phyloP scores from a whole-genome alignment of 2,113 vertebrate species.

The Paratilapia polleni region DNA sequence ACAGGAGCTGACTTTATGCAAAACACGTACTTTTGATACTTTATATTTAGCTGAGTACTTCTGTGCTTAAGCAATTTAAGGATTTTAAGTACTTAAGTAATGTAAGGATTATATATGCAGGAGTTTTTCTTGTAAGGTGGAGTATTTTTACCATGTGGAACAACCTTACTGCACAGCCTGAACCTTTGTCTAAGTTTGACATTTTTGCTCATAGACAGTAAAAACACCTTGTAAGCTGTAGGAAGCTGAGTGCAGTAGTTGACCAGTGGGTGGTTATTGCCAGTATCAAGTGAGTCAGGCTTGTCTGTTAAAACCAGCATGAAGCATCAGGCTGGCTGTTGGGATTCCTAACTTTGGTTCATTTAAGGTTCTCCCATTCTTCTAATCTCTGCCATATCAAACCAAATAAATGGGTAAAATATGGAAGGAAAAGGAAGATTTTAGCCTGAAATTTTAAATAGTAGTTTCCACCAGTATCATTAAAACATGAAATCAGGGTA shows the following conservation, averaged over 20 bases:
- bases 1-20: background rate
- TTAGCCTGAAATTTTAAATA: background rate
- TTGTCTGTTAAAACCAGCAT: conserved; percentile 6
- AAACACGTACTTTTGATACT: background rate
- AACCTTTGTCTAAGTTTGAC: background rate
- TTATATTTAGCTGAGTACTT: background rate
- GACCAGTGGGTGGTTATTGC: background rate
- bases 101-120: rapidly evolving
- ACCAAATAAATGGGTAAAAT: background rate
- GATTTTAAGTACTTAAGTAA: background rate
- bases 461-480: background rate
- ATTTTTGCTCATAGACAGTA: background rate
- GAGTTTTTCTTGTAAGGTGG: background rate
- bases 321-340: background rate
- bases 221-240: background rate
- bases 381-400: background rate
- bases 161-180: background rate
- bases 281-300: background rate
- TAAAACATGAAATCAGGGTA: background rate
- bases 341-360: background rate
- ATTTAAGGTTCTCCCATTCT: background rate
- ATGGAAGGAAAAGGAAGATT: background rate
- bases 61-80: background rate
- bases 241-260: background rate
- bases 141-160: background rate